A percentile compares a stretch with the other conserved stretches of the same genome.
phyloP scores from a whole-genome alignment of 2,888 invertebrate genomes.

The Athrips mouffetella region DNA sequence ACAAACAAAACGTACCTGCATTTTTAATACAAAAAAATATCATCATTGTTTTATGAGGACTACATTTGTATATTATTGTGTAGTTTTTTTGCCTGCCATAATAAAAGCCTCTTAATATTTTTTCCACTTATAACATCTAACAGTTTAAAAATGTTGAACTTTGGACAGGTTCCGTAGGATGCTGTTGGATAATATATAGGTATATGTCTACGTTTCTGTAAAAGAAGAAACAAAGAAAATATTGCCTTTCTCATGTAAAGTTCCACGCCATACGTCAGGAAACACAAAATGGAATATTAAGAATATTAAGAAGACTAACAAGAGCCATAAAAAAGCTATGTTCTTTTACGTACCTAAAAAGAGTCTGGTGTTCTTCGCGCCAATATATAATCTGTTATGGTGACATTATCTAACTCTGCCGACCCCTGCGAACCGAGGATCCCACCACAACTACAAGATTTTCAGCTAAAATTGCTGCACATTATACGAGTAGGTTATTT shows the following conservation, averaged over 20 bases:
- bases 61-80: too few relatives aligned
- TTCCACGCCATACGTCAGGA: conserved; percentile 3
- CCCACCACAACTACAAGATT: conserved; percentile 59
- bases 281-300: conserved; percentile 8
- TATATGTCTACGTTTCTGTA: background rate
- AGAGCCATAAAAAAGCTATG: conserved; percentile 53
- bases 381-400: conserved; percentile 77
- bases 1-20: too few relatives aligned
- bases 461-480: conserved; percentile 14
- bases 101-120: too few relatives aligned
- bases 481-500: too few relatives aligned
- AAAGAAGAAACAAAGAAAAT: background rate
- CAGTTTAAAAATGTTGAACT: too few relatives aligned
- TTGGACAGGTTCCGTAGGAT: too few relatives aligned
- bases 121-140: too few relatives aligned
- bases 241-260: conserved; percentile 1
- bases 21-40: too few relatives aligned
- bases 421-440: conserved; percentile 61
- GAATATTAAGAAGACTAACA: conserved; percentile 33
- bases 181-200: too few relatives aligned
- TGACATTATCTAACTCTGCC: conserved; percentile 63
- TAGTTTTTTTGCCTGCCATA: too few relatives aligned
- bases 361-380: conserved; percentile 50
- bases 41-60: too few relatives aligned
- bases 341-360: conserved; percentile 51